A percentile compares a stretch with the other conserved stretches of the same genome.
Conservation (phyloP, 2,888 invertebrate genomes). For the Mantis religiosa region DNA sequence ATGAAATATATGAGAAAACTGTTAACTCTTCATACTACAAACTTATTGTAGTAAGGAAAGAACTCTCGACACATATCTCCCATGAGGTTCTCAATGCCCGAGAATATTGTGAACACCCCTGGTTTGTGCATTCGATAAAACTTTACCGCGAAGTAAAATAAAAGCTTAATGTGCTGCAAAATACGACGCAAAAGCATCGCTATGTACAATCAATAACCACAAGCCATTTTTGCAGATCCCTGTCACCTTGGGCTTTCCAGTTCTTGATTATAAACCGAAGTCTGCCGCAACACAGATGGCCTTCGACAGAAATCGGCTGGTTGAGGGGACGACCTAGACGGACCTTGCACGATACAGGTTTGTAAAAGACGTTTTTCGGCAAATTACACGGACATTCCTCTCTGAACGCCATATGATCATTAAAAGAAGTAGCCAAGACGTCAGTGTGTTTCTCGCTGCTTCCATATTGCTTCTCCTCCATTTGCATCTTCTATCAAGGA, state of each 20-base stretch:
- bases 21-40: no score
- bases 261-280: not conserved
- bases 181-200: not conserved
- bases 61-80: no score
- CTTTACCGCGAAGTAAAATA: not conserved
- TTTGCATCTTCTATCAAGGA: no score
- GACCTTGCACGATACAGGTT: not conserved
- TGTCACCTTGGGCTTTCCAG: not conserved
- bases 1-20: no score
- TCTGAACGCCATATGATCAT: not conserved
- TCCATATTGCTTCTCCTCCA: no score
- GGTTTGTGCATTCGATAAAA: no score
- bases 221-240: not conserved
- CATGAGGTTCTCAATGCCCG: no score
- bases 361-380: not conserved
- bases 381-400: not conserved
- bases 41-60: no score
- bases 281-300: not conserved
- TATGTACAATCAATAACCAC: not conserved
- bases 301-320: not conserved
- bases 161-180: not conserved
- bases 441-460: not conserved
- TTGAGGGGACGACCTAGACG: not conserved
- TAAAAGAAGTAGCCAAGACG: not conserved
- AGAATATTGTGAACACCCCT: no score